These are phyloP conservation scores for Todiramphus chloris DNA, from an alignment of 2,113 vertebrate species.

Conservation along the genomic window DNA sequence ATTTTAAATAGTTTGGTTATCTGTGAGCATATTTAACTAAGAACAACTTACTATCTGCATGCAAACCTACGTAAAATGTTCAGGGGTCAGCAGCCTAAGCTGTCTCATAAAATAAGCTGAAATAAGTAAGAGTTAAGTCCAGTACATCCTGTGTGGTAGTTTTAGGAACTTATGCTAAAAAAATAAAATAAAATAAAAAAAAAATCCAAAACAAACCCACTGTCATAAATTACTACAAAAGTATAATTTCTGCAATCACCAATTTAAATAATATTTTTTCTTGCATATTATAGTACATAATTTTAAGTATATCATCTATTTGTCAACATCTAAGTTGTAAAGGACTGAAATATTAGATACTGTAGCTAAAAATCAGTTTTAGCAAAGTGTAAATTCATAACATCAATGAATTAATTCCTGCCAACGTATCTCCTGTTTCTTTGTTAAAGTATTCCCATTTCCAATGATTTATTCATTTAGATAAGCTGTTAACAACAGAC, in stretches of 20 bases:
- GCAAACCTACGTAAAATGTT: background rate
- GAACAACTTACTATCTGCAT: background rate
- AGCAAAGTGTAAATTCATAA: background rate
- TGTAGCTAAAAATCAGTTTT: background rate
- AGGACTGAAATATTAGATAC: background rate
- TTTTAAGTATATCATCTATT: background rate
- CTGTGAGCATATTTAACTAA: background rate
- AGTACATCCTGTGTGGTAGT: accelerated
- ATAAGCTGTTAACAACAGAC: background rate
- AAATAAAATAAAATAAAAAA: background rate
- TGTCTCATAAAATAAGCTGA: background rate
- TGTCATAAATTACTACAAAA: background rate
- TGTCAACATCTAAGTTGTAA: background rate
- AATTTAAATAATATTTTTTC: background rate
- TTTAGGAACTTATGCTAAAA: background rate
- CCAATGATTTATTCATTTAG: background rate
- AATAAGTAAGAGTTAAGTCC: background rate
- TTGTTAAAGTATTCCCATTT: background rate
- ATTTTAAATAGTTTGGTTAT: background rate
- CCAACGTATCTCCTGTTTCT: background rate
- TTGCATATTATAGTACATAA: background rate
- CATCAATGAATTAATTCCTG: background rate
- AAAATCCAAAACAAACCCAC: background rate
- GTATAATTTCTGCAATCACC: background rate
- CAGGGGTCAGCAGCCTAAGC: background rate